These are phyloP conservation scores for Spinus olivaceus DNA, from an alignment of 2,797 vertebrate species.

Conservation along the genomic window DNA sequence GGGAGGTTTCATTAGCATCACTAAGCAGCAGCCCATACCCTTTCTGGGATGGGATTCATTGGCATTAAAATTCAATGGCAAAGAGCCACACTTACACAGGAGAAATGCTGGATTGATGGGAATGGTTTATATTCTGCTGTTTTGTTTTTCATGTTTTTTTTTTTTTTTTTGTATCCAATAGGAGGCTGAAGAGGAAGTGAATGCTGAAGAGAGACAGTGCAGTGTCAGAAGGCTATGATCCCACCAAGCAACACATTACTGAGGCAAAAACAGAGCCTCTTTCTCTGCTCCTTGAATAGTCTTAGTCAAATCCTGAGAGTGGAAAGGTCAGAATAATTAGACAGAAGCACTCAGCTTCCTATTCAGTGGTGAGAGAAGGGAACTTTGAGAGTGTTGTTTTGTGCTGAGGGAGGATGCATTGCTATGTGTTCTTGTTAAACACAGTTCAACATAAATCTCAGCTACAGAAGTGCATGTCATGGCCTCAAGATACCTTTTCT, in stretches of 20 bases:
- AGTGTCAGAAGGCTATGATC: not conserved
- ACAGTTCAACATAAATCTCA: conserved; percentile 7
- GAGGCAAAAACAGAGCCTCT: conserved; percentile 4
- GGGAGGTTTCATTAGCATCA: not conserved
- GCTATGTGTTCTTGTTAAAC: not conserved
- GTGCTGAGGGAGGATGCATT: not conserved
- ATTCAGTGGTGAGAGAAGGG: not conserved
- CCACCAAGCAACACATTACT: not conserved
- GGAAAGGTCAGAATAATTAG: conserved; percentile 58
- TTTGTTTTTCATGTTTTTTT: not conserved
- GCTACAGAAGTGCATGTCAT: not conserved
- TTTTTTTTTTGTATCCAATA: not conserved
- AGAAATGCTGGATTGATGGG: not conserved
- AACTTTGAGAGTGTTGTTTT: conserved; percentile 4
- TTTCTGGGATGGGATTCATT: not conserved
- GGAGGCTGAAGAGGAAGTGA: not conserved
- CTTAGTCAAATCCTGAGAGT: conserved; percentile 11
- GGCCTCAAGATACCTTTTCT: not conserved
- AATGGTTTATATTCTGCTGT: not conserved
- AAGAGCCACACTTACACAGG: not conserved
- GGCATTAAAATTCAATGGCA: not conserved
- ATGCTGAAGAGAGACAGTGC: not conserved
- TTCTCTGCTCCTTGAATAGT: conserved; percentile 34
- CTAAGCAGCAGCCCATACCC: not conserved
- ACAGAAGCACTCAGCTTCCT: not conserved